phyloP scores from a whole-genome alignment of 2,888 invertebrate species.

The Saturnia pavonia region DNA sequence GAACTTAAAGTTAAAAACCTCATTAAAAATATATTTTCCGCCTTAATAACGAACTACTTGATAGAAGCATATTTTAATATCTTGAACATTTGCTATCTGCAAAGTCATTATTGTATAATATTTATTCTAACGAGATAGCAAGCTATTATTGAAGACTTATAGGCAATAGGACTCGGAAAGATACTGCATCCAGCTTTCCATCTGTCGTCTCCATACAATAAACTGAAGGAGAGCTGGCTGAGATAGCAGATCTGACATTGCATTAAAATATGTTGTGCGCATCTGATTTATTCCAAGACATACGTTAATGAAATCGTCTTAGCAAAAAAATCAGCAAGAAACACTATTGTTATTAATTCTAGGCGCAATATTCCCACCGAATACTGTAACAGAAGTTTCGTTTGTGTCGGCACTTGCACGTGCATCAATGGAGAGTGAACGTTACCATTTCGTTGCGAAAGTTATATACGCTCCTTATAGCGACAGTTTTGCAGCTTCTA shows the following conservation, averaged over 20 bases:
- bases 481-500: slow-evolving; percentile 69
- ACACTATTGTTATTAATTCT: slow-evolving; percentile 4
- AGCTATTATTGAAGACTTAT: background rate
- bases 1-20: too few species aligned
- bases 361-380: slow-evolving; percentile 72
- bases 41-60: too few species aligned
- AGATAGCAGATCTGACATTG: background rate
- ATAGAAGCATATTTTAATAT: too few species aligned
- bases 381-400: slow-evolving; percentile 68
- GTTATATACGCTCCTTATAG: slow-evolving; percentile 57
- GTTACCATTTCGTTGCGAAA: slow-evolving; percentile 61
- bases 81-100: too few species aligned
- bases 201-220: background rate
- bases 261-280: background rate
- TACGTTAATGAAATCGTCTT: background rate
- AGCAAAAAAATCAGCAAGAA: too few species aligned
- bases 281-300: background rate
- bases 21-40: too few species aligned
- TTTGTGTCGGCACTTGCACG: slow-evolving; percentile 65
- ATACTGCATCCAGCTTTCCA: background rate
- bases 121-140: background rate
- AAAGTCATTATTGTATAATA: too few species aligned
- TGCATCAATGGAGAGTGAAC: slow-evolving; percentile 71
- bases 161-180: background rate
- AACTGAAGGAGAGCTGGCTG: background rate